A percentile compares a stretch with the other conserved stretches of the same genome.
These are phyloP conservation scores for Macrobrachium rosenbergii DNA, from an alignment of 1,140 invertebrate species.

Conservation along the genomic window DNA sequence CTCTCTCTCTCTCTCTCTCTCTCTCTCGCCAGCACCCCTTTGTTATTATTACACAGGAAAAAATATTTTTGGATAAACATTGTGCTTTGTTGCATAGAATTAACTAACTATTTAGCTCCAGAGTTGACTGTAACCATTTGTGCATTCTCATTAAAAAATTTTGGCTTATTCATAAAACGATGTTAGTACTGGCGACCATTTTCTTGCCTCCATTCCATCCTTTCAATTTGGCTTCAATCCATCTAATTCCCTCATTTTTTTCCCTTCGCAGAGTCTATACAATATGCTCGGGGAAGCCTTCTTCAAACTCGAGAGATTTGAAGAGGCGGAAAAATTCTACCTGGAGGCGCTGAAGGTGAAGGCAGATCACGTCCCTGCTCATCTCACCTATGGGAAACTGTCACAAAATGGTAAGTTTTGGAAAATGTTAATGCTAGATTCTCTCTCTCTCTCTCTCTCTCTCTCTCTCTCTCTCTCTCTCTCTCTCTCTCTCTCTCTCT, in stretches of 20 bases:
- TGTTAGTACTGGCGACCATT: neutral
- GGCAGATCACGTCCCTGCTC: conserved; percentile 88
- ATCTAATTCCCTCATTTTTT: neutral
- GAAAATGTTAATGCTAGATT: too few relatives aligned
- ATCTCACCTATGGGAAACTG: conserved; percentile 92
- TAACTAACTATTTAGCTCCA: too few relatives aligned
- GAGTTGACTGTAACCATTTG: too few relatives aligned
- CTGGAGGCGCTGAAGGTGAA: conserved; percentile 83
- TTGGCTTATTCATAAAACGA: too few relatives aligned
- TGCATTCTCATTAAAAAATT: too few relatives aligned
- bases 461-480: neutral
- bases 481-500: conserved; percentile 4
- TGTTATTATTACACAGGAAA: too few relatives aligned
- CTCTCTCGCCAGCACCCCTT: neutral
- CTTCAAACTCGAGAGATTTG: conserved; percentile 82
- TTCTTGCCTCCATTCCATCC: neutral
- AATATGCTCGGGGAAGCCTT: conserved; percentile 90
- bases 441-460: neutral
- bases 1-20: conserved; percentile 27
- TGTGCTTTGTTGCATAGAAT: too few relatives aligned
- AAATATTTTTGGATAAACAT: too few relatives aligned
- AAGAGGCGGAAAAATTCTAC: conserved; percentile 88
- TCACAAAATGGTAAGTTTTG: conserved; percentile 85
- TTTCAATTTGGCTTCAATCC: neutral
- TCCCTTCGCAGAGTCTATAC: conserved; percentile 78